These are phyloP conservation scores for Cordilura impudica DNA, from an alignment of 2,888 invertebrate species.

Conservation along the genomic window DNA sequence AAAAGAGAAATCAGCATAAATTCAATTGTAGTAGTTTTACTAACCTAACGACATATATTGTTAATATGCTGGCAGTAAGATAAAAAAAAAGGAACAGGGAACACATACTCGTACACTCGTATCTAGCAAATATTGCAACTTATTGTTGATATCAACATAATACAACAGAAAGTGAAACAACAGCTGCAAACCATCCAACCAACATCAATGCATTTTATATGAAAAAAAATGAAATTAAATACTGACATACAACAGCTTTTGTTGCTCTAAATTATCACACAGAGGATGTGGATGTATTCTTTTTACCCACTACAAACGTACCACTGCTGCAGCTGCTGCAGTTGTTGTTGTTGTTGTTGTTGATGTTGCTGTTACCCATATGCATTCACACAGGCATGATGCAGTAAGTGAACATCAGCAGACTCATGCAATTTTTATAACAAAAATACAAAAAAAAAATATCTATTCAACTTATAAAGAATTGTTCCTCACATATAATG, in stretches of 20 bases:
- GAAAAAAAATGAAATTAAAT: constrained; percentile 23
- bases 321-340: background rate
- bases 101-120: background rate
- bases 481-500: constrained; percentile 9
- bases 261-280: constrained; percentile 26
- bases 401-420: constrained; percentile 18
- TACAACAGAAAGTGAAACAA: background rate
- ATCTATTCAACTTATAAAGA: constrained; percentile 12
- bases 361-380: background rate
- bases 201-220: constrained; percentile 26
- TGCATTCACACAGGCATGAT: background rate
- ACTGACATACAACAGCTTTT: constrained; percentile 25
- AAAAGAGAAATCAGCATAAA: background rate
- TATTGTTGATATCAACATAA: constrained; percentile 51
- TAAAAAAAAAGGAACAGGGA: too few relatives aligned
- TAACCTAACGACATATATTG: background rate
- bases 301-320: background rate
- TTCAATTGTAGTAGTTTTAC: background rate
- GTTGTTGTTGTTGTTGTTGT: background rate
- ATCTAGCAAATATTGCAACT: constrained; percentile 23
- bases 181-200: constrained; percentile 6
- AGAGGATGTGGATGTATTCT: constrained; percentile 11
- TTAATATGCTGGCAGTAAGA: background rate
- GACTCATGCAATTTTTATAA: constrained; percentile 19
- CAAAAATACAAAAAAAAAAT: background rate